Evolutionary conservation across 2,113 vertebrate species (phyloP).

Genomic region (Phyllopteryx taeniolatus): DNA sequence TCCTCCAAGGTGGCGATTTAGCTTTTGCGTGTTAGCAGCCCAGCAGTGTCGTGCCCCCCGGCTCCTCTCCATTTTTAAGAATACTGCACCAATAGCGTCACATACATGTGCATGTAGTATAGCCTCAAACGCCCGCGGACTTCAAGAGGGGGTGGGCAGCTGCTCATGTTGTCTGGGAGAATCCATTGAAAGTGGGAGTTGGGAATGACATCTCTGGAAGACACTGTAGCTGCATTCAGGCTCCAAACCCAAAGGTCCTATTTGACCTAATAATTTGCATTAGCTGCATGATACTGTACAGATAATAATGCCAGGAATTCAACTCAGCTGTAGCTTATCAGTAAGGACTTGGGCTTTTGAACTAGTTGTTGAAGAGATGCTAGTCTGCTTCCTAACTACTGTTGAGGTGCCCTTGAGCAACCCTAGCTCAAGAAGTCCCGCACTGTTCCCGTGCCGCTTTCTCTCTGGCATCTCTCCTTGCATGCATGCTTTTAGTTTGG

Average conservation of each 20-base stretch:
- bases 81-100: constrained; percentile 37
- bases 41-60: constrained; percentile 56
- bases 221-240: background rate
- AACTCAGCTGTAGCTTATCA: no score
- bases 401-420: background rate
- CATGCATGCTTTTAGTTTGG: background rate
- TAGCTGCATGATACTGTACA: background rate
- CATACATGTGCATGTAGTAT: constrained; percentile 3
- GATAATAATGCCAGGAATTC: background rate
- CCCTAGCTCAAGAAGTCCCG: background rate
- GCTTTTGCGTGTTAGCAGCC: constrained; percentile 61
- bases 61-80: constrained; percentile 46
- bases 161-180: constrained; percentile 21
- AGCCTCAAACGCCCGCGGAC: constrained; percentile 7
- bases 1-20: constrained; percentile 49
- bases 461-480: background rate
- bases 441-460: no score
- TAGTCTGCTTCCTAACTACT: background rate
- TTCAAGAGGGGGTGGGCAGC: background rate
- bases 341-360: background rate
- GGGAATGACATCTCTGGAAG: background rate
- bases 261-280: background rate
- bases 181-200: constrained; percentile 20
- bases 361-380: background rate
- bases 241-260: background rate